Conservation (phyloP, 1,140 invertebrate species). For the Eciton burchellii region DNA sequence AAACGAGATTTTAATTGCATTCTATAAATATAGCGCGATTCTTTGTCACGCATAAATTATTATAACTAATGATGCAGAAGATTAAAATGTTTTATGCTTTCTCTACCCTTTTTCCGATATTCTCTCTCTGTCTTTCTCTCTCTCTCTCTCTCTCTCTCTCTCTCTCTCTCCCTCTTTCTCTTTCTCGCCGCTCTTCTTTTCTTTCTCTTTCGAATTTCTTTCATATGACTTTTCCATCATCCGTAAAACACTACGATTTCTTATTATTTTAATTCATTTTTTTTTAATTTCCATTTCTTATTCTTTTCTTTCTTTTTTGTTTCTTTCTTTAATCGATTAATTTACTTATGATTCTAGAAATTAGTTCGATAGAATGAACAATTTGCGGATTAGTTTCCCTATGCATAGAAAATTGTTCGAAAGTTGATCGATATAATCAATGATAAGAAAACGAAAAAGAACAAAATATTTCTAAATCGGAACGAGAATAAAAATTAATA, state of each 20-base stretch:
- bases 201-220: background rate
- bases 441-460: constrained; percentile 26
- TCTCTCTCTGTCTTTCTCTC: background rate
- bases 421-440: constrained; percentile 33
- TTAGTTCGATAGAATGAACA: background rate
- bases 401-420: constrained; percentile 39
- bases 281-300: constrained; percentile 31
- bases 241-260: background rate
- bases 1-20: constrained; percentile 40
- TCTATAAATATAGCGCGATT: constrained; percentile 6
- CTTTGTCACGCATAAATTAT: no score
- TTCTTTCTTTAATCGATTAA: constrained; percentile 51
- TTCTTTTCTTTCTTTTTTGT: background rate
- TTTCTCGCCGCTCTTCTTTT: background rate
- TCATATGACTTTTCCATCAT: background rate
- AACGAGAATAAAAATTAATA: background rate
- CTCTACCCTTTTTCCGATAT: background rate
- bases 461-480: background rate
- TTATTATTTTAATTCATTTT: background rate
- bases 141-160: background rate
- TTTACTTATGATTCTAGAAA: constrained; percentile 64
- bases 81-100: constrained; percentile 22
- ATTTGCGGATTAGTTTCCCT: no score
- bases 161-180: no score
- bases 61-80: constrained; percentile 20